These are phyloP conservation scores for Caenorhabditis briggsae DNA, from an alignment of 1,140 invertebrate genomes.

Conservation along the genomic window DNA sequence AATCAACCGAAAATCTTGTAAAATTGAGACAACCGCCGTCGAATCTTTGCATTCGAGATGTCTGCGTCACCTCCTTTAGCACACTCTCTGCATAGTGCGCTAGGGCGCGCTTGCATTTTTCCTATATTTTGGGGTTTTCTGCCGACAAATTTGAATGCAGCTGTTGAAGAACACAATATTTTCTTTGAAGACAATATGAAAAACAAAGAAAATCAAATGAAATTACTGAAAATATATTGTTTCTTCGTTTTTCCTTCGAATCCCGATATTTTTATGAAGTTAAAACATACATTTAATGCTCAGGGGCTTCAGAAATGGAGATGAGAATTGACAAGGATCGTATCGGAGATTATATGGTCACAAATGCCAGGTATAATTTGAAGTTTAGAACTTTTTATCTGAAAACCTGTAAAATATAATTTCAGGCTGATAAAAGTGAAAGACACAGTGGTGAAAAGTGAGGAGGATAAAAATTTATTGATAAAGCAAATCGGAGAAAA, in stretches of 20 bases:
- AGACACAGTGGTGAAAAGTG: not conserved
- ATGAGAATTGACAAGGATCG: not conserved
- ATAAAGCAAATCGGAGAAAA: constrained; percentile 31
- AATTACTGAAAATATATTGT: no score
- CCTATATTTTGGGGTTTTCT: not conserved
- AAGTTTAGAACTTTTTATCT: not conserved
- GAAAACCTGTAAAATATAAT: no score
- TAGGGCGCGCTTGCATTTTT: not conserved
- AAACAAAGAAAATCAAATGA: no score
- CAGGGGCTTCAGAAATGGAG: not conserved
- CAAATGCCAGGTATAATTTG: not conserved
- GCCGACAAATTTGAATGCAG: not conserved
- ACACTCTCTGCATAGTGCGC: not conserved
- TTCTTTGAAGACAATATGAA: no score
- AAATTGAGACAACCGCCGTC: constrained; percentile 35
- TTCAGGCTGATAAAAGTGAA: constrained; percentile 17
- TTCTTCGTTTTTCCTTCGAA: not conserved
- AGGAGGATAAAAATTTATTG: not conserved
- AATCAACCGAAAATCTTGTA: not conserved
- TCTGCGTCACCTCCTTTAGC: not conserved
- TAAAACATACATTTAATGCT: not conserved
- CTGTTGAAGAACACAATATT: no score
- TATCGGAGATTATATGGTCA: constrained; percentile 6
- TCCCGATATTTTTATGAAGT: not conserved
- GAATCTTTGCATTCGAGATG: not conserved